These are phyloP conservation scores for Pelvicachromis taeniatus DNA, from an alignment of 2,113 vertebrate species.

Conservation along the genomic window DNA sequence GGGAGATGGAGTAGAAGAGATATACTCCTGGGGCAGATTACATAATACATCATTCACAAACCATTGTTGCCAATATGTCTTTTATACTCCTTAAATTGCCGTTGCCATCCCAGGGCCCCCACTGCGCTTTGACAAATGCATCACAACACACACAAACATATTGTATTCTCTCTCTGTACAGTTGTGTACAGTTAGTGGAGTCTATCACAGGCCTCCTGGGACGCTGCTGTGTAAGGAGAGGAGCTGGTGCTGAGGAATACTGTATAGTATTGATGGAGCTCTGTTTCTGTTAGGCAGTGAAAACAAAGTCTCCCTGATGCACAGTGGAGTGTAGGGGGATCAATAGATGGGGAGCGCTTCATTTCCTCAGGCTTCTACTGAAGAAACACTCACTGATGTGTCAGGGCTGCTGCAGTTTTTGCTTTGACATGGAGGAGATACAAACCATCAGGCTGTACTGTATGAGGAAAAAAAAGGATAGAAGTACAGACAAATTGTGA, in stretches of 20 bases:
- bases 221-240: conserved; percentile 56
- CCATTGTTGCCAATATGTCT: conserved; percentile 71
- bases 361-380: conserved; percentile 69
- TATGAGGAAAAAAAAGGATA: neutral
- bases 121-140: conserved; percentile 69
- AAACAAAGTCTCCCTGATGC: conserved; percentile 74
- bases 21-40: conserved; percentile 70
- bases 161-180: conserved; percentile 68
- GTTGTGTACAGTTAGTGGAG: conserved; percentile 70
- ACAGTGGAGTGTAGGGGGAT: conserved; percentile 70
- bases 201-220: conserved; percentile 73
- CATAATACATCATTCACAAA: conserved; percentile 74
- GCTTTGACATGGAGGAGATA: conserved; percentile 53
- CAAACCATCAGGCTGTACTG: conserved; percentile 41
- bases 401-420: conserved; percentile 60
- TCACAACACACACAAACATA: conserved; percentile 73
- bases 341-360: conserved; percentile 70
- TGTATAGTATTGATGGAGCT: conserved; percentile 73
- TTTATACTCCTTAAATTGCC: conserved; percentile 71
- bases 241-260: conserved; percentile 59
- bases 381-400: conserved; percentile 71
- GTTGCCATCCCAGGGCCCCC: conserved; percentile 66
- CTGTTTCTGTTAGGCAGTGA: conserved; percentile 74
- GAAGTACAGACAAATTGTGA: neutral
- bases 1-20: conserved; percentile 58